Evolutionary conservation across 2,888 invertebrate species (phyloP).

Genomic region (Limenitis camilla): DNA sequence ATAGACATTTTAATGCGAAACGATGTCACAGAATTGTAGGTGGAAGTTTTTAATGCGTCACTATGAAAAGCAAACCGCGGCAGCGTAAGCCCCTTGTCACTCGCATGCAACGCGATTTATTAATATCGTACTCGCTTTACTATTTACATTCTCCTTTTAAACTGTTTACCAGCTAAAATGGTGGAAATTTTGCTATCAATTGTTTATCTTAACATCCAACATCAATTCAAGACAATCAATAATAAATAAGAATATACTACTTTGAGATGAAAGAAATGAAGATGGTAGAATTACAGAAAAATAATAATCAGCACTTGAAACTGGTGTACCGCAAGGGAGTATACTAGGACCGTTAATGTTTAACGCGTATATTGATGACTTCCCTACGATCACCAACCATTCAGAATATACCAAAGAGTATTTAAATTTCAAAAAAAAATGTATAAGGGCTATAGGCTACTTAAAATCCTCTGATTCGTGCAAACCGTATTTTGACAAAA

Average conservation of each 20-base stretch:
- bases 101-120: slow-evolving; percentile 15
- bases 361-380: too few species aligned
- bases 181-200: too few species aligned
- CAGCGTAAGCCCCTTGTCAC: slow-evolving; percentile 13
- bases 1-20: too few species aligned
- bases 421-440: too few species aligned
- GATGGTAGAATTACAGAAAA: not conserved
- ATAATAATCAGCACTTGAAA: too few species aligned
- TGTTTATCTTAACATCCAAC: not conserved
- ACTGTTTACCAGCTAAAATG: not conserved
- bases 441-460: too few species aligned
- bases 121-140: slow-evolving; percentile 9
- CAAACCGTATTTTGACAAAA: too few species aligned
- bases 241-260: not conserved
- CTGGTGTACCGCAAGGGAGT: too few species aligned
- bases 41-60: not conserved
- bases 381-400: too few species aligned
- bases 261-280: not conserved
- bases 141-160: not conserved
- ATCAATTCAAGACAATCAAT: not conserved
- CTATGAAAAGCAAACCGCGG: not conserved
- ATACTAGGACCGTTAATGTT: too few species aligned
- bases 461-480: too few species aligned
- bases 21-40: not conserved
- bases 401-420: too few species aligned